Evolutionary conservation across 1,140 invertebrate genomes (phyloP).

Genomic region (Drosophila nigromelanica): DNA sequence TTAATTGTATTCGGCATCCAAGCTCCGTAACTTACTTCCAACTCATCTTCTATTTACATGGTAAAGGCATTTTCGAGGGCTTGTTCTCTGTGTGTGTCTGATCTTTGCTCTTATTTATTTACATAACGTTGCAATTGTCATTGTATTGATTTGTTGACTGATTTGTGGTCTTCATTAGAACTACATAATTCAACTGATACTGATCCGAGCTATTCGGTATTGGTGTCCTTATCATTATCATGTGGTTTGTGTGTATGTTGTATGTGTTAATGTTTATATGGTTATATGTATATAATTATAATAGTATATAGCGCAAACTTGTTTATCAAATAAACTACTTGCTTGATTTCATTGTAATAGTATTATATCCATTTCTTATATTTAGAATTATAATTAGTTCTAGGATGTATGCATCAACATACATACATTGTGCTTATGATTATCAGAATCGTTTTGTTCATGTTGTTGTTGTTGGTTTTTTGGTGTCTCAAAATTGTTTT

Average conservation of each 20-base stretch:
- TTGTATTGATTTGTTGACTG: constrained; percentile 63
- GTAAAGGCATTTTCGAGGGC: constrained; percentile 57
- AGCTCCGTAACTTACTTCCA: constrained; percentile 26
- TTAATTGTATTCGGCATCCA: constrained; percentile 38
- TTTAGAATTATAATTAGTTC: constrained; percentile 50
- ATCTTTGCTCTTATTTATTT: constrained; percentile 39
- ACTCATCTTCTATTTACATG: constrained; percentile 49
- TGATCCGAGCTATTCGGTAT: constrained; percentile 7
- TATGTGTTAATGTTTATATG: constrained; percentile 51
- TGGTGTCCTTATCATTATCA: constrained; percentile 15
- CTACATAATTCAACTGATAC: constrained; percentile 62
- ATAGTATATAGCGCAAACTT: constrained; percentile 45
- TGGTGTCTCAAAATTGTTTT: constrained; percentile 35
- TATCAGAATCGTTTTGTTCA: constrained; percentile 66
- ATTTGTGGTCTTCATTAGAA: too few relatives aligned
- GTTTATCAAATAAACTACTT: constrained; percentile 71
- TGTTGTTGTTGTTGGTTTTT: constrained; percentile 26
- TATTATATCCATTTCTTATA: constrained; percentile 29
- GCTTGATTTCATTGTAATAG: constrained; percentile 54
- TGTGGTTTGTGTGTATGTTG: constrained; percentile 34
- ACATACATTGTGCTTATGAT: constrained; percentile 75
- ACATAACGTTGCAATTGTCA: constrained; percentile 46
- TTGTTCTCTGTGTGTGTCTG: constrained; percentile 34
- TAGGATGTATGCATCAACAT: constrained; percentile 42
- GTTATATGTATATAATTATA: constrained; percentile 42